Evolutionary conservation across 2,797 vertebrate genomes (phyloP).

Genomic region (Aselliscus stoliczkanus): DNA sequence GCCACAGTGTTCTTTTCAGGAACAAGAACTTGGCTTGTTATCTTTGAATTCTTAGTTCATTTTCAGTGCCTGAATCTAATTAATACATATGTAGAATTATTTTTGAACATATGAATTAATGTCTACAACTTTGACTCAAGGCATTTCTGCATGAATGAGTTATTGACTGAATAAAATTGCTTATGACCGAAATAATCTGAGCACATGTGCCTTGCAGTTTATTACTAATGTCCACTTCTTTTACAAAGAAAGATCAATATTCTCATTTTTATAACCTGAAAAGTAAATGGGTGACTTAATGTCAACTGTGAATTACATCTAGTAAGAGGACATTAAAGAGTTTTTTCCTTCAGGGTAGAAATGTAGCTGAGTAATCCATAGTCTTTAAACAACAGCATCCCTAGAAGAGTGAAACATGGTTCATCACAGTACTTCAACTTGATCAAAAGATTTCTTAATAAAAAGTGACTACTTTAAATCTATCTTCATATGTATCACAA

Average conservation of each 20-base stretch:
- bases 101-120: neutral
- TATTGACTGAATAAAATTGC: neutral
- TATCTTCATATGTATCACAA: neutral
- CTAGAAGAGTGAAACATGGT: neutral
- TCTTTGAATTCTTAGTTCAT: neutral
- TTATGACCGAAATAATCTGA: neutral
- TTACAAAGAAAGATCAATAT: neutral
- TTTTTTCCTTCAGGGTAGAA: neutral
- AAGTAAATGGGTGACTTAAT: neutral
- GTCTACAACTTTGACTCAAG: neutral
- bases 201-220: neutral
- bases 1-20: neutral
- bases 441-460: neutral
- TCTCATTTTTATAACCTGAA: slow-evolving; percentile 6
- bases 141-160: neutral
- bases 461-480: neutral
- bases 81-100: neutral
- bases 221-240: neutral
- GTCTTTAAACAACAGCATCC: neutral
- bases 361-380: neutral
- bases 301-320: neutral
- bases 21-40: neutral
- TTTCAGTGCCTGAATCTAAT: neutral
- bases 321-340: neutral
- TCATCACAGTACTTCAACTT: neutral